Percentiles rank a stretch among this genome's conserved stretches.
Evolutionary conservation across 2,113 vertebrate species (phyloP).

Genomic region (Dendrocopos noguchii): DNA sequence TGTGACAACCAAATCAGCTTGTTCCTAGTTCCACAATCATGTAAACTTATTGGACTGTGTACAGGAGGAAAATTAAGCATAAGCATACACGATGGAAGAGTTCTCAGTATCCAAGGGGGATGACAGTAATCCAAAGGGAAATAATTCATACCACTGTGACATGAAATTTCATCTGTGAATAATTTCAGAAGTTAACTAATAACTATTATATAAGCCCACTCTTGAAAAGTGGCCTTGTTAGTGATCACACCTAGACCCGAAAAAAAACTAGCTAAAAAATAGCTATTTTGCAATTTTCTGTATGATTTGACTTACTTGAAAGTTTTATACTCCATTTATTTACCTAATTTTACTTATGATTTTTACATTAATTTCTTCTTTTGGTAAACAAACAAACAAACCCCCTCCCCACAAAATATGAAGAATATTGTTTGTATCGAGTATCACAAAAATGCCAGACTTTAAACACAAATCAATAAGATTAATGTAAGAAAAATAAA

Average conservation of each 20-base stretch:
- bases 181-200: neutral
- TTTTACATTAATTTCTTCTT: neutral
- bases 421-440: neutral
- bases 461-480: neutral
- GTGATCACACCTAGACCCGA: neutral
- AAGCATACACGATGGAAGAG: neutral
- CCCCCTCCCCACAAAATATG: rapidly evolving
- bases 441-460: neutral
- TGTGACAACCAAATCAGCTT: neutral
- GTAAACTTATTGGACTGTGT: neutral
- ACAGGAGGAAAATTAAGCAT: neutral
- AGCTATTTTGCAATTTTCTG: neutral
- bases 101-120: neutral
- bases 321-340: neutral
- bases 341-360: neutral
- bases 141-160: neutral
- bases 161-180: neutral
- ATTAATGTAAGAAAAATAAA: neutral
- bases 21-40: neutral
- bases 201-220: neutral
- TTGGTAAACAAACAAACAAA: neutral
- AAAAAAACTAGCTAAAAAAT: neutral
- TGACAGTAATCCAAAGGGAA: neutral
- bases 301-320: neutral
- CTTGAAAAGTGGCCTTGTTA: neutral